phyloP scores from a whole-genome alignment of 2,797 vertebrate species.

The Kryptopterus vitreolus region DNA sequence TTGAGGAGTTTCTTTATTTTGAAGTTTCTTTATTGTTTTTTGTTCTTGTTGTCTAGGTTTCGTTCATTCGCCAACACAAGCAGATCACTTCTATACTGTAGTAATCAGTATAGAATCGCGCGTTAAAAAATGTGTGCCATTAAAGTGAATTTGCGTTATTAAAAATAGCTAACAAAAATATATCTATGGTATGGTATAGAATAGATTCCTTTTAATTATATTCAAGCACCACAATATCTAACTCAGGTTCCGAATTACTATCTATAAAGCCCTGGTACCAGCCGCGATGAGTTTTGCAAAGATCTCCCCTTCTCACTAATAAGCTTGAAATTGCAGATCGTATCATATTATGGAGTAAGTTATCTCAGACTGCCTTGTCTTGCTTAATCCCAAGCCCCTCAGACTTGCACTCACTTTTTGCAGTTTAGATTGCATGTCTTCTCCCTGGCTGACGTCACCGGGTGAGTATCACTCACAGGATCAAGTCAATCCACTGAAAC shows the following conservation, averaged over 20 bases:
- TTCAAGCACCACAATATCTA: neutral
- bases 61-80: too few species aligned
- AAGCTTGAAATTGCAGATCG: slow-evolving; percentile 61
- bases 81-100: too few species aligned
- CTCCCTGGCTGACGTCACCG: slow-evolving; percentile 18
- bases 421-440: slow-evolving; percentile 18
- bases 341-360: slow-evolving; percentile 53
- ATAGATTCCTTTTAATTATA: slow-evolving; percentile 13
- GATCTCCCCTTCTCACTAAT: slow-evolving; percentile 47
- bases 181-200: too few species aligned
- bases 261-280: slow-evolving; percentile 26
- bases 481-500: slow-evolving; percentile 22
- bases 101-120: too few species aligned
- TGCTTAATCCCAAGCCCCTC: slow-evolving; percentile 51
- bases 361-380: slow-evolving; percentile 48
- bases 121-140: too few species aligned
- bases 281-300: slow-evolving; percentile 41
- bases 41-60: too few species aligned
- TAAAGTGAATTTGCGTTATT: too few species aligned
- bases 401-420: slow-evolving; percentile 22
- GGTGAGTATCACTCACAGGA: slow-evolving; percentile 15
- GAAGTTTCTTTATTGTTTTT: too few species aligned
- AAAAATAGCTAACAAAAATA: too few species aligned
- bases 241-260: slow-evolving; percentile 11
- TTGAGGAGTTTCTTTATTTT: too few species aligned